Conservation (phyloP, 2,113 vertebrate species). For the Takifugu bimaculatus region DNA sequence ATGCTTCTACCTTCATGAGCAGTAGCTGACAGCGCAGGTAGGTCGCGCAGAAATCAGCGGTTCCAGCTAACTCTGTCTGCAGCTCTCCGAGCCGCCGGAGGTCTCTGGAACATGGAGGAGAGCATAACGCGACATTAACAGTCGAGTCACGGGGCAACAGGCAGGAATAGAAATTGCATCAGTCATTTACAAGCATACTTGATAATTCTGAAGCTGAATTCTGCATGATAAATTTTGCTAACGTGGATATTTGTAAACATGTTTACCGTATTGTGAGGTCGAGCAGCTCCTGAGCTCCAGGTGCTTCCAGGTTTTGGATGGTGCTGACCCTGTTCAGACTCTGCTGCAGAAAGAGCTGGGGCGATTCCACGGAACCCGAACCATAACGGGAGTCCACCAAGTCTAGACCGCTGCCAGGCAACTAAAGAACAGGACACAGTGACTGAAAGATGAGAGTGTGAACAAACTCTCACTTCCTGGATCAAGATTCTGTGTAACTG, state of each 20-base stretch:
- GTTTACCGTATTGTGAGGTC: constrained; percentile 89
- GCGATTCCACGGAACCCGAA: constrained; percentile 81
- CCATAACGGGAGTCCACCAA: constrained; percentile 67
- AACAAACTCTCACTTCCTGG: too few species aligned
- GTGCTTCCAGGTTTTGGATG: constrained; percentile 87
- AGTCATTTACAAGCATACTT: too few species aligned
- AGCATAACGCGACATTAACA: not conserved
- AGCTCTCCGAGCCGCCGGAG: constrained; percentile 91
- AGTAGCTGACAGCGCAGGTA: constrained; percentile 94
- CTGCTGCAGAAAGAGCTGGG: constrained; percentile 90
- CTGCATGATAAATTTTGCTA: not conserved
- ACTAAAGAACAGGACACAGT: constrained; percentile 54
- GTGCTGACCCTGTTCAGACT: constrained; percentile 86
- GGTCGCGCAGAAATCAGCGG: constrained; percentile 92
- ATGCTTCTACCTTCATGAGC: constrained; percentile 83
- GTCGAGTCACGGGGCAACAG: too few species aligned
- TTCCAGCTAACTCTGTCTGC: constrained; percentile 89
- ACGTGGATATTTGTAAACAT: not conserved
- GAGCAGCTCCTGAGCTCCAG: constrained; percentile 88
- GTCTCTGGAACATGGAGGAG: constrained; percentile 72
- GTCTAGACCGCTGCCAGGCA: constrained; percentile 81
- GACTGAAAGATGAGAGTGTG: not conserved
- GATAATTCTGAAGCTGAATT: too few species aligned
- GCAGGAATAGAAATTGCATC: too few species aligned
- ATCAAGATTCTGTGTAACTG: too few species aligned